These are phyloP conservation scores for Rhynchopsitta pachyrhyncha DNA, from an alignment of 2,113 vertebrate genomes.

Conservation along the genomic window DNA sequence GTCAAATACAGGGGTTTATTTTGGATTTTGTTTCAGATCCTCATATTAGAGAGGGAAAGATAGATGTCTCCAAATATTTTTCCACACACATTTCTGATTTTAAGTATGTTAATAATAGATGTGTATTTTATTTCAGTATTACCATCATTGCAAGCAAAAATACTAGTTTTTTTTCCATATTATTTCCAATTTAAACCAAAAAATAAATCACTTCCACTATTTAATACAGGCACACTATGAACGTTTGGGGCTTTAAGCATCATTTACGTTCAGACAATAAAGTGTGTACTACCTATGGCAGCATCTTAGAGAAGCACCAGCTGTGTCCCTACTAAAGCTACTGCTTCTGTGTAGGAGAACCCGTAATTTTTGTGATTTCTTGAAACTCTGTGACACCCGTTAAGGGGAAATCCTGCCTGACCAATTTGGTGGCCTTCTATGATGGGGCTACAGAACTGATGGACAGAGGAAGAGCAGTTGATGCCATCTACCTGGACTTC, in stretches of 20 bases:
- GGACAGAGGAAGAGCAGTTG: too few relatives aligned
- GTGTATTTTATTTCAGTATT: background rate
- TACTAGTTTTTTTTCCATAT: rapidly evolving
- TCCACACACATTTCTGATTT: background rate
- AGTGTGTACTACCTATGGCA: background rate
- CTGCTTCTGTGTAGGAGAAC: background rate
- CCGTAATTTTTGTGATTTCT: background rate
- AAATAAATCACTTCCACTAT: background rate
- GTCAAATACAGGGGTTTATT: background rate
- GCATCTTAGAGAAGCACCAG: background rate
- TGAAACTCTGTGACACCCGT: background rate
- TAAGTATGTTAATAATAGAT: background rate
- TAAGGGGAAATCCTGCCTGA: too few relatives aligned
- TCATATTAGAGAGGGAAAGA: background rate
- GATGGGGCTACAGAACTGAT: too few relatives aligned
- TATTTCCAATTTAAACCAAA: background rate
- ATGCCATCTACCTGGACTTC: too few relatives aligned
- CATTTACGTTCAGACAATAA: background rate
- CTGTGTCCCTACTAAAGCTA: background rate
- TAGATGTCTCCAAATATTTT: background rate
- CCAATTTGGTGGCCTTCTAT: too few relatives aligned
- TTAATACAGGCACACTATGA: background rate
- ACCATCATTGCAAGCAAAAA: background rate
- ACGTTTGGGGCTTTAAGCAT: background rate
- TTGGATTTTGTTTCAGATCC: background rate